Conservation (phyloP, 2,888 invertebrate species). For the Ellobium chinense region DNA sequence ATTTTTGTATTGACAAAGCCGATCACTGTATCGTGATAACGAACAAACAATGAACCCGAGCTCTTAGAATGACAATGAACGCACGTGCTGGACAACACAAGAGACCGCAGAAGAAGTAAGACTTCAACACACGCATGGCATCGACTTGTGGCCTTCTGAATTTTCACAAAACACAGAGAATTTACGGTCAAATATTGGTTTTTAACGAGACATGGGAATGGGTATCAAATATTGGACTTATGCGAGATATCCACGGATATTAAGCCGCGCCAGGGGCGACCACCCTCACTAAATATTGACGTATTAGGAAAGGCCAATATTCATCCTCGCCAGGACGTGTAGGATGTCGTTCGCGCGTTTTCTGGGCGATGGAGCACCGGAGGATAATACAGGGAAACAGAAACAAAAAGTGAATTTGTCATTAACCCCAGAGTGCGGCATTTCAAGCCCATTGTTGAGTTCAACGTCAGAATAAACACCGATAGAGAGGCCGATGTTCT, state of each 20-base stretch:
- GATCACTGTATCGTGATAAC: too few relatives aligned
- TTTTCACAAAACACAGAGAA: slow-evolving; percentile 27
- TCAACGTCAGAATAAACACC: slow-evolving; percentile 12
- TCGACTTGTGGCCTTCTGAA: slow-evolving; percentile 38
- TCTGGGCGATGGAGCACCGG: neutral
- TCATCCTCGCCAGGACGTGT: neutral
- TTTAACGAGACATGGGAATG: slow-evolving; percentile 30
- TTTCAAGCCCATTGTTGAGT: slow-evolving; percentile 17
- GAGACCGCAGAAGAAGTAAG: too few relatives aligned
- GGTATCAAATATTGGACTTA: slow-evolving; percentile 31
- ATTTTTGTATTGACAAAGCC: too few relatives aligned
- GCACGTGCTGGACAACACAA: too few relatives aligned
- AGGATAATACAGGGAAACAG: neutral
- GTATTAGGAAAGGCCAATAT: neutral
- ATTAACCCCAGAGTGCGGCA: slow-evolving; percentile 5
- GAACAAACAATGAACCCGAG: too few relatives aligned
- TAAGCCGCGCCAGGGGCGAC: neutral
- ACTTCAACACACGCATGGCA: slow-evolving; percentile 5
- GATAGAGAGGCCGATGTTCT: neutral
- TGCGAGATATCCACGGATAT: neutral
- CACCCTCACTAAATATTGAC: slow-evolving; percentile 30
- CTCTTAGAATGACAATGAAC: too few relatives aligned
- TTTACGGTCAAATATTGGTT: slow-evolving; percentile 31
- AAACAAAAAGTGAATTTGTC: slow-evolving; percentile 43
- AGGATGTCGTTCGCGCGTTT: slow-evolving; percentile 7